Conservation (phyloP, 2,113 vertebrate genomes). For the Spizaetus ornatus region DNA sequence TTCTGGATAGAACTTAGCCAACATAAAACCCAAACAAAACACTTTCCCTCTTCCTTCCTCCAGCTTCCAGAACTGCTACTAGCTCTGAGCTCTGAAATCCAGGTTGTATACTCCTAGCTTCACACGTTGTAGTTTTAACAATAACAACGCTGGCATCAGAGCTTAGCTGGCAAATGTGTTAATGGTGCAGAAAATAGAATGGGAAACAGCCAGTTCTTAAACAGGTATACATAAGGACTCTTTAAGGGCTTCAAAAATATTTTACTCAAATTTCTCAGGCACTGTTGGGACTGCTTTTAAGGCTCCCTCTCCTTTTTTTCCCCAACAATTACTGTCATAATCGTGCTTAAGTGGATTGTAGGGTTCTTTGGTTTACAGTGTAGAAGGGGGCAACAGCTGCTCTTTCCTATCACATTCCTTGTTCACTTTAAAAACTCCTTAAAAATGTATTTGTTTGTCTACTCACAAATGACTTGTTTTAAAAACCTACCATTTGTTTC, state of each 20-base stretch:
- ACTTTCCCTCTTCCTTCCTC: not conserved
- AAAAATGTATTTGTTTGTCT: conserved; percentile 32
- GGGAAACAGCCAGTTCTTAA: not conserved
- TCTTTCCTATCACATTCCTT: not conserved
- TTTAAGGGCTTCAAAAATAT: not conserved
- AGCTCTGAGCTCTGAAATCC: not conserved
- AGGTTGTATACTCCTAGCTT: not conserved
- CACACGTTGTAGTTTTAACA: not conserved
- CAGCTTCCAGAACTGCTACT: not conserved
- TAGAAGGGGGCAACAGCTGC: not conserved
- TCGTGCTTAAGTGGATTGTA: not conserved
- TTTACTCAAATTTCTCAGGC: not conserved
- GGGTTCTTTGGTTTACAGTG: not conserved
- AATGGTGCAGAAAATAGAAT: conserved; percentile 34
- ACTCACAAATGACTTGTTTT: not conserved
- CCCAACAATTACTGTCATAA: not conserved
- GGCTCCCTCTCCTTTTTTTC: not conserved
- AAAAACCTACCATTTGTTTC: conserved; percentile 14
- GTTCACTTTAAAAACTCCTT: conserved; percentile 29
- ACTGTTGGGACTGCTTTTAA: not conserved
- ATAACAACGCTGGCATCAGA: not conserved
- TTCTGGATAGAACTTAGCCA: not conserved
- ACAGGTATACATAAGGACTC: not conserved
- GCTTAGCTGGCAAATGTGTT: not conserved
- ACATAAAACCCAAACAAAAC: not conserved